Base-by-base conservation (phyloP, 2,113 vertebrate genomes). In the Microtus ochrogaster region DNA sequence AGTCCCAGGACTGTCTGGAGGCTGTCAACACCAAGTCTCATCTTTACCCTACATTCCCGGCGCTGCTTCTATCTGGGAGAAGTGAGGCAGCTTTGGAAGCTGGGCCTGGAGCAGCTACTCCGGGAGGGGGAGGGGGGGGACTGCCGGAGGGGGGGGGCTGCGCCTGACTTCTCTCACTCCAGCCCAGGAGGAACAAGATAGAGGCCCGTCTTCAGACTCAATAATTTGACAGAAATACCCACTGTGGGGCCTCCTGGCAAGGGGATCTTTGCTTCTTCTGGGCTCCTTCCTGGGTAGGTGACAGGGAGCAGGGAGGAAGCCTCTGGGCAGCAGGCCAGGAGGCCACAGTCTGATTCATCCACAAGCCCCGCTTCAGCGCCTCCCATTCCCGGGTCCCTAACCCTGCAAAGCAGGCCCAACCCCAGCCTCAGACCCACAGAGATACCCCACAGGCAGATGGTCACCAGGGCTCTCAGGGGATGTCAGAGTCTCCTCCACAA, bases 361-460 rank as follows among this genome's bases (percentile, higher is more conserved):
- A 24, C 33, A 96, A 95, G 94, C 91, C 90, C 47, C 36, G 68
- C 0, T 5, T 58, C 17, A 92, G 89, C 82, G 88, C 90, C 73
- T 90, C 63, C 61, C 65, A 65, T 49, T 72, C 61, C 87, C 66
- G n/a, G 33, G 19, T 41, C 44, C 14, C 17, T 26, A 30, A 44
- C 78, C 78, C 73, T 70, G 76, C 39, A 90, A 63, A 77, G 10
- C 61, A 87, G 95, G 84, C 94, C 52, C 77, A 36, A 65, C 70
- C 49, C 61, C 90, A 47, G 89, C 81, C 72, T 96, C 68, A 94
- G 95, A 94, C 49, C 79, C 78, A 61, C 68, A 49, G 92, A 95
- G 24, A 76, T 61, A 58, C 86, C 49, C 49, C 83, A 95, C 83
- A 96, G 89, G 92, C 89, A 73, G 85, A 49, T 79, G 96, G 93